phyloP scores from a whole-genome alignment of 2,888 invertebrate genomes.

The Lasius platythorax region DNA sequence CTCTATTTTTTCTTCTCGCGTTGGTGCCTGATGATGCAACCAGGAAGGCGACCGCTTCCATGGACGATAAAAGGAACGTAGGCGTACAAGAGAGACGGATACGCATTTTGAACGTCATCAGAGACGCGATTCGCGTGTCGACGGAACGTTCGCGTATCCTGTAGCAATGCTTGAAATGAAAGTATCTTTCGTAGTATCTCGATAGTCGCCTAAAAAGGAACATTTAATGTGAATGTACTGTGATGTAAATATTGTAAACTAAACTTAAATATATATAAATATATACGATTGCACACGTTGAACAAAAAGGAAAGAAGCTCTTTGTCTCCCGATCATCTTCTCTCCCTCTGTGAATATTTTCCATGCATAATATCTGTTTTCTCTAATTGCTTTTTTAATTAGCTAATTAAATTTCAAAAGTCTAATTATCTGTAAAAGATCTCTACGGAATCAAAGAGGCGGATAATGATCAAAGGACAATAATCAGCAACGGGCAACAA shows the following conservation, averaged over 20 bases:
- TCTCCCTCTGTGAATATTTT: background rate
- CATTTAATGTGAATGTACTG: slow-evolving; percentile 75
- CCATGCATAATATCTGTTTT: background rate
- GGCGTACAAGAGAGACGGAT: slow-evolving; percentile 10
- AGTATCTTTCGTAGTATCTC: slow-evolving; percentile 74
- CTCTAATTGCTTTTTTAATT: background rate
- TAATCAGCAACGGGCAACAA: slow-evolving; percentile 65
- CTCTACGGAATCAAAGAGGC: background rate
- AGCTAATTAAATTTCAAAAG: background rate
- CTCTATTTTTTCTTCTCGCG: background rate
- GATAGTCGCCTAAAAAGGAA: slow-evolving; percentile 69
- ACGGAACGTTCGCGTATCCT: slow-evolving; percentile 36
- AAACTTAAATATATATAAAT: slow-evolving; percentile 65
- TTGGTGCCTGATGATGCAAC: slow-evolving; percentile 2
- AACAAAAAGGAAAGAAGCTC: slow-evolving; percentile 18
- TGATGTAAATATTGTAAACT: slow-evolving; percentile 83
- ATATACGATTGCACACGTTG: slow-evolving; percentile 74
- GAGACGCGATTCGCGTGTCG: slow-evolving; percentile 18
- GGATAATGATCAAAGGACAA: background rate
- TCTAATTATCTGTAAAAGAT: background rate
- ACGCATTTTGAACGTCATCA: slow-evolving; percentile 22
- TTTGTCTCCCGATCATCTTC: background rate
- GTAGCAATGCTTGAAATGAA: slow-evolving; percentile 74
- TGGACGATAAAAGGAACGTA: slow-evolving; percentile 18
- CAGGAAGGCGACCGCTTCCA: background rate